phyloP scores from a whole-genome alignment of 2,113 vertebrate species.

The Jaculus jaculus region DNA sequence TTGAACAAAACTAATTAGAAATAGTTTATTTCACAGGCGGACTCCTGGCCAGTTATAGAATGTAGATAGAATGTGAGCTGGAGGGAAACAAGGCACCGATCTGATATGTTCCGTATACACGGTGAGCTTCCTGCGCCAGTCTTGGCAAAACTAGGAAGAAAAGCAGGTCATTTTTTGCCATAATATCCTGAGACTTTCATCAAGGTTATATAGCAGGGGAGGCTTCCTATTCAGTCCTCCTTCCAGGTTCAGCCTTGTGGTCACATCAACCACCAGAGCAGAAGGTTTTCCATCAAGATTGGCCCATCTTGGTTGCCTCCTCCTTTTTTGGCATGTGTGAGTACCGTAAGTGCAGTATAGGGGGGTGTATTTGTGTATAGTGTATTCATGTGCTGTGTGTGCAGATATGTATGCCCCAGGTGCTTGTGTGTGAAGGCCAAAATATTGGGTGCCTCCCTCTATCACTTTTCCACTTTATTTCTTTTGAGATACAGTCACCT shows the following conservation, averaged over 20 bases:
- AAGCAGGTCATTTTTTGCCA: not conserved
- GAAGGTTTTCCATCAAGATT: not conserved
- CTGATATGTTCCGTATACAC: too few relatives aligned
- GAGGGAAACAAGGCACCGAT: not conserved
- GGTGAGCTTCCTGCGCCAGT: not conserved
- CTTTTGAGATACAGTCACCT: too few relatives aligned
- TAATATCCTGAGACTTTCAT: not conserved
- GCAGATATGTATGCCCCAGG: too few relatives aligned
- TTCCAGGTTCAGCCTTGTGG: not conserved
- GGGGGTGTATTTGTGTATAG: too few relatives aligned
- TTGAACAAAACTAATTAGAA: constrained; percentile 24
- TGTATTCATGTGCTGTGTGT: too few relatives aligned
- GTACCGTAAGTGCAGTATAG: too few relatives aligned
- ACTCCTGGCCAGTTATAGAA: not conserved
- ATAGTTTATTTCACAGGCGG: not conserved
- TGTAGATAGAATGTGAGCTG: accelerated
- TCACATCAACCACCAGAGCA: too few relatives aligned
- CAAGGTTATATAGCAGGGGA: not conserved
- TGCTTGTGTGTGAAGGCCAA: too few relatives aligned
- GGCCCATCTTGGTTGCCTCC: not conserved
- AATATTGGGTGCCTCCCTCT: too few relatives aligned
- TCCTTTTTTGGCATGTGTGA: too few relatives aligned
- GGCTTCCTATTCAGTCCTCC: not conserved
- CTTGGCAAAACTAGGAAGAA: accelerated
- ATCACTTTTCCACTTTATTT: too few relatives aligned